Percentiles rank a stretch among this genome's conserved stretches.
These are phyloP conservation scores for Lepisosteus oculatus DNA, from an alignment of 2,113 vertebrate species.

Conservation along the genomic window DNA sequence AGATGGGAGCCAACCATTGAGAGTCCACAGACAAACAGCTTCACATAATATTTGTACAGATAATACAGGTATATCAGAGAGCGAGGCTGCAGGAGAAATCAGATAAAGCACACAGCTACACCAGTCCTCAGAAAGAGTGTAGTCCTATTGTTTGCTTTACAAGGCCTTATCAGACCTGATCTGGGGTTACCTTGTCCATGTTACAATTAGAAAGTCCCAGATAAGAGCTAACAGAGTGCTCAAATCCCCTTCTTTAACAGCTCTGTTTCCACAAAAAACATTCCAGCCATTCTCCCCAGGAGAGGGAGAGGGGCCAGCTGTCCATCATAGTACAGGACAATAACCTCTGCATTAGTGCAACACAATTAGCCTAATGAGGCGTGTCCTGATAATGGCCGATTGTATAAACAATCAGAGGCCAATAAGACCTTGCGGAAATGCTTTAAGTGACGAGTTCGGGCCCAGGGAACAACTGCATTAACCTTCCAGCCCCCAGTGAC, in stretches of 20 bases:
- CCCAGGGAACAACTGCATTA: constrained; percentile 7
- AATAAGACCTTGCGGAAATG: constrained; percentile 25
- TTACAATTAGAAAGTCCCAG: neutral
- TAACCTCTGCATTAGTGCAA: neutral
- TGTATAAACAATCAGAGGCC: constrained; percentile 22
- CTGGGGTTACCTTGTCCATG: neutral
- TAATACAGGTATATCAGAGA: no score
- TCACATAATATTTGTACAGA: no score
- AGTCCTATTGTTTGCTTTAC: neutral
- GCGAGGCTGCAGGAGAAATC: no score
- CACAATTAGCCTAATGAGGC: constrained; percentile 13
- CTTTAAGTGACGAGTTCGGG: constrained; percentile 16
- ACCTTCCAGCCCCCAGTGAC: neutral
- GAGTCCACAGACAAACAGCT: no score
- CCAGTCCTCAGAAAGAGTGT: no score
- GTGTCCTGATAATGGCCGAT: constrained; percentile 15
- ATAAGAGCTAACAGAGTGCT: neutral
- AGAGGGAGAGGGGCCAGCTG: no score
- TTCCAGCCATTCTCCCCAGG: constrained; percentile 4
- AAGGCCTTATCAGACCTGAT: neutral
- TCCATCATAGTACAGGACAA: neutral
- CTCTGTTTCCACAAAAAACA: no score
- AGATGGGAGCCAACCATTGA: no score
- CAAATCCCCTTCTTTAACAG: neutral
- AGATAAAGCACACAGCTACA: no score